Evolutionary conservation across 2,888 invertebrate genomes (phyloP).

Genomic region (Eupithecia dodoneata): DNA sequence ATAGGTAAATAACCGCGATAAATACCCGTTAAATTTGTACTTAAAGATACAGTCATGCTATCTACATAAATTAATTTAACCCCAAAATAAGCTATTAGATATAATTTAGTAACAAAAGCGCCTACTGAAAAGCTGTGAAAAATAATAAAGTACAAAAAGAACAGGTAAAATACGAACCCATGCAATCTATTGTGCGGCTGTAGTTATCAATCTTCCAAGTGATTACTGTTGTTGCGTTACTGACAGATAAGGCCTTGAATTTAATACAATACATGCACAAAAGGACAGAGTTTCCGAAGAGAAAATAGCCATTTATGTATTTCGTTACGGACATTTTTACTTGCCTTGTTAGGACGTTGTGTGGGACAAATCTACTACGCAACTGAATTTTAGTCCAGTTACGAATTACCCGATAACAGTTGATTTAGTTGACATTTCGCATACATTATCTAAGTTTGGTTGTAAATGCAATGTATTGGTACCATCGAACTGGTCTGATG

Average conservation of each 20-base stretch:
- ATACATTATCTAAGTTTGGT: too few species aligned
- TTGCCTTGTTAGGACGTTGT: too few species aligned
- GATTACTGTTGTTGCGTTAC: slow-evolving; percentile 9
- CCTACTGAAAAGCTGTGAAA: not conserved
- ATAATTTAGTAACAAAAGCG: not conserved
- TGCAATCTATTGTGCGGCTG: slow-evolving; percentile 12
- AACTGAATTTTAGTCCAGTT: too few species aligned
- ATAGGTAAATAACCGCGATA: too few species aligned
- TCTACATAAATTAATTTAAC: too few species aligned
- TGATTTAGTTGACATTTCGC: too few species aligned
- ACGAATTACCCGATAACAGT: too few species aligned
- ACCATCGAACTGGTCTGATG: too few species aligned
- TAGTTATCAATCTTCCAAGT: slow-evolving; percentile 3
- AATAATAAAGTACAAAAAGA: not conserved
- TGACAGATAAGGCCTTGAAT: slow-evolving; percentile 2
- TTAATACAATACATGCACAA: slow-evolving; percentile 11
- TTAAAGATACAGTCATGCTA: too few species aligned
- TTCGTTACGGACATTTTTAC: not conserved
- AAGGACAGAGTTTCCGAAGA: not conserved
- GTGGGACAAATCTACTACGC: too few species aligned
- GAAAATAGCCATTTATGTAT: not conserved
- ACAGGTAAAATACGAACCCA: slow-evolving; percentile 11
- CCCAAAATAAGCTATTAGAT: not conserved
- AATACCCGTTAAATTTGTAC: too few species aligned
- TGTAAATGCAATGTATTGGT: too few species aligned